Percentiles rank a stretch among this genome's conserved stretches.
These are phyloP conservation scores for Gadopsis bispinosus DNA, from an alignment of 2,797 vertebrate species.

Conservation along the genomic window DNA sequence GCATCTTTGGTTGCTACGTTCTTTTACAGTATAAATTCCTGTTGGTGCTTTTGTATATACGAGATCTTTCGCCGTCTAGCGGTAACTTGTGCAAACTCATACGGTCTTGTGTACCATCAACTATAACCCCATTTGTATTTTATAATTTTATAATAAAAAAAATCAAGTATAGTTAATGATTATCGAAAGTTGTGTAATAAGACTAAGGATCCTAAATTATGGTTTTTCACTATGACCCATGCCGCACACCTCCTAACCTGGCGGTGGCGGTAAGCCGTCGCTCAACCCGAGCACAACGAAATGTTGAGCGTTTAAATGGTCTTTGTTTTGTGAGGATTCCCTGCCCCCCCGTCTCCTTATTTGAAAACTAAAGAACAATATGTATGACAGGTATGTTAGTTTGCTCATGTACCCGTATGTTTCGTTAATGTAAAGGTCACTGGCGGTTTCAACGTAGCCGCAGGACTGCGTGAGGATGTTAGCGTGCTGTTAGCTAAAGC, in stretches of 20 bases:
- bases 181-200: no score
- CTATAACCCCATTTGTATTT: not conserved
- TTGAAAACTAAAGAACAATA: slow-evolving; percentile 67
- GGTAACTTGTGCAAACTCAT: not conserved
- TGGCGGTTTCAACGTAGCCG: not conserved
- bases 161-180: fast-evolving
- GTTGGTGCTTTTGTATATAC: fast-evolving
- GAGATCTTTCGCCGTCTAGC: not conserved
- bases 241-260: slow-evolving; percentile 33
- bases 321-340: slow-evolving; percentile 78
- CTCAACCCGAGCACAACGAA: not conserved
- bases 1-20: slow-evolving; percentile 26
- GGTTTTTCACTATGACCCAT: fast-evolving
- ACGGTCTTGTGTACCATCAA: fast-evolving
- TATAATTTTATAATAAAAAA: not conserved
- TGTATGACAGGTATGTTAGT: slow-evolving; percentile 80
- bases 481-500: slow-evolving; percentile 30
- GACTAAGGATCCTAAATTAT: not conserved
- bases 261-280: slow-evolving; percentile 47
- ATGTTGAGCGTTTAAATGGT: slow-evolving; percentile 72
- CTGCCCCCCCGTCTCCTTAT: slow-evolving; percentile 41
- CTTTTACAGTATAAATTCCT: slow-evolving; percentile 29
- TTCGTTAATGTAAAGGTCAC: not conserved
- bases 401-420: slow-evolving; percentile 13
- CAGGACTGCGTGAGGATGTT: slow-evolving; percentile 13